Evolutionary conservation across 2,888 invertebrate genomes (phyloP).

Genomic region (Alsophila aescularia): DNA sequence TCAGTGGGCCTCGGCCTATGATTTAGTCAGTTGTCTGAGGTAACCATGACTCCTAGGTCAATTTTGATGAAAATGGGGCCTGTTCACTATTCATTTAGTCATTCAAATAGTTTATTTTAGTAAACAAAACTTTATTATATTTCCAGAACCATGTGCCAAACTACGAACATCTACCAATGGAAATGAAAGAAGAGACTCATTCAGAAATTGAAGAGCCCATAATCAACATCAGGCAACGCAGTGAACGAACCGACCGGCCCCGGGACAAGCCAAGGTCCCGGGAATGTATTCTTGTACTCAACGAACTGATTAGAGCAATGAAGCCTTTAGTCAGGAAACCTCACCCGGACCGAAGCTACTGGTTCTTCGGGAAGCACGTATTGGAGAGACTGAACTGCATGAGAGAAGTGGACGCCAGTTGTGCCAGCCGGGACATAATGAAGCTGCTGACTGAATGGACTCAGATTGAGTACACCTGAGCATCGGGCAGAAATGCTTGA

Average conservation of each 20-base stretch:
- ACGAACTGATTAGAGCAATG: constrained; percentile 65
- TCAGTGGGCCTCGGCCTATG: too few species aligned
- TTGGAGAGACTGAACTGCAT: constrained; percentile 64
- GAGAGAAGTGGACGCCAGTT: constrained; percentile 60
- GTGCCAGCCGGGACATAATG: constrained; percentile 62
- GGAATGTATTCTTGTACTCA: constrained; percentile 61
- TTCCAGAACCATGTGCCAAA: constrained; percentile 19
- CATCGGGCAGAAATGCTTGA: too few species aligned
- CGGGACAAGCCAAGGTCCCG: constrained; percentile 45
- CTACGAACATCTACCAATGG: constrained; percentile 2
- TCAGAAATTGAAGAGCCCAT: constrained; percentile 48
- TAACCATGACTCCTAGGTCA: too few species aligned
- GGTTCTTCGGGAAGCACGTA: constrained; percentile 74
- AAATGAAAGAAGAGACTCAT: constrained; percentile 57
- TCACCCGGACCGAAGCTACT: constrained; percentile 49
- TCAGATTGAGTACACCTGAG: neutral
- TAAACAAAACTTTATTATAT: neutral
- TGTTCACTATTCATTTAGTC: too few species aligned
- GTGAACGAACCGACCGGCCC: constrained; percentile 64
- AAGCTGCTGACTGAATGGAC: constrained; percentile 47
- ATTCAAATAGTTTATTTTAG: too few species aligned
- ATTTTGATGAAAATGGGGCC: too few species aligned
- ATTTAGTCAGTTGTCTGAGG: too few species aligned
- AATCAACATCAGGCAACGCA: constrained; percentile 55
- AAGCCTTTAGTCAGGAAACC: constrained; percentile 52